Base-by-base conservation (phyloP, 1,140 invertebrate species). In the Pseudomyrmex dendroicus region DNA sequence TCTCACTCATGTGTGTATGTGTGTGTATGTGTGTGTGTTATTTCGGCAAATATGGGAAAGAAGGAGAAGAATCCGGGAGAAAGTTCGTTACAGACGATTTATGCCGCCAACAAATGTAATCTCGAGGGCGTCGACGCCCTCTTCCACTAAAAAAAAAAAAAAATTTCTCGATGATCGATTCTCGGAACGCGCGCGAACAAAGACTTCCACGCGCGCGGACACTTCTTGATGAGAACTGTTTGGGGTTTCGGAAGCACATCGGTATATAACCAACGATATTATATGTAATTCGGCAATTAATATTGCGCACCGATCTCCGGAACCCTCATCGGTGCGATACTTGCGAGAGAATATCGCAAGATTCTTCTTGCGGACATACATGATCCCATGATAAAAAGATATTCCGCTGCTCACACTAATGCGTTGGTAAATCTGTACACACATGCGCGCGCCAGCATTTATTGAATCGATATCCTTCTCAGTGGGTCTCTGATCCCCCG, bases 231-330 rank as follows among this genome's bases (percentile, higher is more conserved):
- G 5, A 3, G 35, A 13, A 5, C n/a, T n/a, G 17, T 48, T 22
- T 1, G 10, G 10, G 12, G 62, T 57, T 66, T 46, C 57, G 48
- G 17, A 62, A 15, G 56, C 52, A 48, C 5, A 12, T 25, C 25
- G 25, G 2, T 25, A 3, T 25, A 3, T 25, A 25, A 25, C 25
- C 3, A 25, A 25, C 2, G 25, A 73, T 73, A 84, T 85, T 77
- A 89, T 74, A 89, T 90, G 89, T 86, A 86, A 84, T 87, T 90
- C 74, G 67, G 52, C 82, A 90, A 90, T 91, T 88, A 90, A 90
- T 91, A 87, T 86, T 62, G 63, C 74, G 82, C 70, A 87, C 61
- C 72, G 70, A 73, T 20, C 54, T 17, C 57, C 25, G 8, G 46
- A 54, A 52, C 57, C 66, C 76, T 5, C 35, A 35, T 68, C 64